These are phyloP conservation scores for Poeciliopsis paucimaculata DNA, from an alignment of 2,797 vertebrate species.

Conservation along the genomic window DNA sequence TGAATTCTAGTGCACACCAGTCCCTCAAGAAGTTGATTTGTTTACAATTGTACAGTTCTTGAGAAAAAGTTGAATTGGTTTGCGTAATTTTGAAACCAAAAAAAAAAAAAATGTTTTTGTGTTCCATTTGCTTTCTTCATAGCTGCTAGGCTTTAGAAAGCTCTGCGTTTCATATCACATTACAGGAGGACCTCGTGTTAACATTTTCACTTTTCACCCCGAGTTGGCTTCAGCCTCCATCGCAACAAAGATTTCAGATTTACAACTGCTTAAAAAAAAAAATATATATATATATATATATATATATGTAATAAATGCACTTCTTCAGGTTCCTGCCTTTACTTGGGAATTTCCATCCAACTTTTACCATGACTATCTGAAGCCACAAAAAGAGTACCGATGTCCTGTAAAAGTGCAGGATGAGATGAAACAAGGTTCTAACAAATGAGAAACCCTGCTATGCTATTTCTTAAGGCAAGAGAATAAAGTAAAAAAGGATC, in stretches of 20 bases:
- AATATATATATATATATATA: too few species aligned
- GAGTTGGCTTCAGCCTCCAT: slow-evolving; percentile 1
- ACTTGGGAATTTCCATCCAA: not conserved
- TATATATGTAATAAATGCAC: not conserved
- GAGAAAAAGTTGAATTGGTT: not conserved
- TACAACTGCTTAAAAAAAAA: slow-evolving; percentile 1
- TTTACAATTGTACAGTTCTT: not conserved
- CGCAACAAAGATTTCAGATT: slow-evolving; percentile 7
- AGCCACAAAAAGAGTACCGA: not conserved
- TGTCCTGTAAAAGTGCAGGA: slow-evolving; percentile 3
- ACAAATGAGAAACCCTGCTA: slow-evolving; percentile 15
- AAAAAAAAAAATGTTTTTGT: not conserved
- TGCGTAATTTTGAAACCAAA: not conserved
- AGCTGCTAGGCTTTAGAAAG: not conserved
- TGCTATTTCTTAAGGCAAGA: slow-evolving; percentile 1
- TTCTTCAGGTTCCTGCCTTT: slow-evolving; percentile 4
- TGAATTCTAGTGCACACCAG: not conserved
- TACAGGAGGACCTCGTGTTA: slow-evolving; percentile 1
- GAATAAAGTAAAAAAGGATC: slow-evolving; percentile 5
- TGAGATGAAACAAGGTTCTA: slow-evolving; percentile 4
- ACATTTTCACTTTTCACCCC: slow-evolving; percentile 15
- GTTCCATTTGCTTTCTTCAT: not conserved
- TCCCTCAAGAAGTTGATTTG: not conserved
- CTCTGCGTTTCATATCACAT: slow-evolving; percentile 15
- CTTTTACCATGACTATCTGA: slow-evolving; percentile 16